phyloP scores from a whole-genome alignment of 2,797 vertebrate genomes.

The Ispidina picta region DNA sequence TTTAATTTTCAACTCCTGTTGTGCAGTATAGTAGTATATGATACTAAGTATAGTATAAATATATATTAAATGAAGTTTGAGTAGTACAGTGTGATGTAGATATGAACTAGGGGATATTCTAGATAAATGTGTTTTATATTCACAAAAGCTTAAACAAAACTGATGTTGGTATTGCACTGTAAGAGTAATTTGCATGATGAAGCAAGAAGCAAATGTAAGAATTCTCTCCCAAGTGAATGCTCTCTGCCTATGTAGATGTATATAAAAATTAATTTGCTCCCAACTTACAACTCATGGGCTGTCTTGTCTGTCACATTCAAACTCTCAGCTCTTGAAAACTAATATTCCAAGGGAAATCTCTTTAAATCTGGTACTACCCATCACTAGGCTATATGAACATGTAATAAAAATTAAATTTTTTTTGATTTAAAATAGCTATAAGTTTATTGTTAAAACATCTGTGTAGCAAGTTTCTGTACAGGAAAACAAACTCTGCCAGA shows the following conservation, averaged over 20 bases:
- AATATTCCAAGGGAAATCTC: neutral
- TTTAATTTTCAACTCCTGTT: neutral
- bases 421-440: neutral
- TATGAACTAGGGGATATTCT: neutral
- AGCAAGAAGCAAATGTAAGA: neutral
- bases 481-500: neutral
- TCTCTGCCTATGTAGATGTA: neutral
- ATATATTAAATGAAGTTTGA: neutral
- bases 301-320: neutral
- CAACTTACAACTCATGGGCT: neutral
- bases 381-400: neutral
- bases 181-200: neutral
- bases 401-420: neutral
- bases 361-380: neutral
- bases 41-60: neutral
- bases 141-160: neutral
- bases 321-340: neutral
- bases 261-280: neutral
- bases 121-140: neutral
- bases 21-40: neutral
- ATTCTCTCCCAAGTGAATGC: neutral
- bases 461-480: neutral
- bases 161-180: neutral
- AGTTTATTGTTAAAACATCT: neutral
- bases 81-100: neutral